Base-by-base conservation (phyloP, 2,797 vertebrate species). In the Anabas testudineus region DNA sequence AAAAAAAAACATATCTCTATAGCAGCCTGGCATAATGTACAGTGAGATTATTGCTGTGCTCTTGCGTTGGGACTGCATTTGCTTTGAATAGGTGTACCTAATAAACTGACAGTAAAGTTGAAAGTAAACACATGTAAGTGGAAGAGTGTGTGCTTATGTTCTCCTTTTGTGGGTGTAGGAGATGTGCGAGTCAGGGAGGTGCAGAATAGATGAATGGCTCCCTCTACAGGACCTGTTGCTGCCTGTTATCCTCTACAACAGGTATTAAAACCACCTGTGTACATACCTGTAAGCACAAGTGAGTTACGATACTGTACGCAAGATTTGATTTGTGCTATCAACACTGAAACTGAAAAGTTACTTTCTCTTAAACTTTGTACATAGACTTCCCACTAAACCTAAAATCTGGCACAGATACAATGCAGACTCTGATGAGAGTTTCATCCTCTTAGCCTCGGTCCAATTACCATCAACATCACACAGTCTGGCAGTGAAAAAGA, bases 221-320 rank as follows among this genome's bases (percentile, higher is more conserved):
- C 90, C 81, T 54, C 90, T 94, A 59, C 90, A 95, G 75, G 94
- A 96, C 63, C 87, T 95, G 80, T 88, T 97, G 83, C 90, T 96
- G 55, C 95, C 96, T 16, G 58, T 90, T 42, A 81, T 97, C 81
- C 85, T 97, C 6, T 87, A 94, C 75, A 76, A 78, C 47, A 74
- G 94, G 96, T 97, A 87, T 79, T 52, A 5, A 66, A 43, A 56
- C 59, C 46, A 60, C 54, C 62, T 67, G 62, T 61, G 43, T 54
- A 12, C 42, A 55, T 41, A 58, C 46, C 41, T 76, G 26, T 22
- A 56, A 57, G 41, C 8, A 28, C 10, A 0, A 57, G 22, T 24
- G 9, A 62, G 42, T 39, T 48, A 37, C 46, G 12, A 24, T 54
- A 53, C 57, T 65, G 39, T 76, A 47, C 48, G 21, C 30, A n/a